Conservation (phyloP, 2,797 vertebrate genomes). For the Mustela erminea region DNA sequence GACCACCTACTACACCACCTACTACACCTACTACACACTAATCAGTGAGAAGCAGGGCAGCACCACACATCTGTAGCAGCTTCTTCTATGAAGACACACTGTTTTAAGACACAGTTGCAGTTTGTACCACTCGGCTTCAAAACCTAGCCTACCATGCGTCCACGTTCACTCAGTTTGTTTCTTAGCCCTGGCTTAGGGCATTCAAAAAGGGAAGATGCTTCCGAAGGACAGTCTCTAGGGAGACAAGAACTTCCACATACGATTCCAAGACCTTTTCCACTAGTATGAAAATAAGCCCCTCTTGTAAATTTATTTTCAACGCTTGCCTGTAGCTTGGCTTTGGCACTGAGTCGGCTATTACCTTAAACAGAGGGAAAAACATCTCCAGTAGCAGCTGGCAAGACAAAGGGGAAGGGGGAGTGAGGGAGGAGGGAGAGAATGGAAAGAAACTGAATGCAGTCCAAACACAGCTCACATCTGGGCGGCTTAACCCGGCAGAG, state of each 20-base stretch:
- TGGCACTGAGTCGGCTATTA: slow-evolving; percentile 42
- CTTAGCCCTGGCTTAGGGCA: neutral
- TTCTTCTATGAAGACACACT: neutral
- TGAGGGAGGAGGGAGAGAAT: neutral
- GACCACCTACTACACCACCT: neutral
- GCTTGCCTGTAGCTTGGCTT: slow-evolving; percentile 60
- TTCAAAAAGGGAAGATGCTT: neutral
- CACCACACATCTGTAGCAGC: neutral
- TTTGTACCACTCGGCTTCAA: slow-evolving; percentile 14
- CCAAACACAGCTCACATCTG: slow-evolving; percentile 57
- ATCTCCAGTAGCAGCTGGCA: slow-evolving; percentile 54
- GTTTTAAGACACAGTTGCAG: neutral
- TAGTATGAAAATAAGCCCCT: neutral
- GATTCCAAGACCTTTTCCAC: neutral
- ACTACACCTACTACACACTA: too few relatives aligned
- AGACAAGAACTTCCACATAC: neutral
- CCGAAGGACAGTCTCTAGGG: neutral
- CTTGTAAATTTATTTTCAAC: slow-evolving; percentile 34
- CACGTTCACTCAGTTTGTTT: neutral
- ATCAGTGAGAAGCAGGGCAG: too few relatives aligned
- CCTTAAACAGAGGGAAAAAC: slow-evolving; percentile 72
- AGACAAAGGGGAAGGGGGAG: neutral
- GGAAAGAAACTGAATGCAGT: slow-evolving; percentile 23
- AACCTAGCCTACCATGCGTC: neutral
- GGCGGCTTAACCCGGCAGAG: slow-evolving; percentile 60